These are phyloP conservation scores for human DNA, from an alignment of 2,113 vertebrate species.

Conservation along the genomic window GRCh38 chr6:76499501-76500000, in stretches of 20 bases:
- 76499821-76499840: background rate
- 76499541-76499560: background rate
- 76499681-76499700: background rate
- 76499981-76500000: background rate
- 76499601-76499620: background rate
- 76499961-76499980: background rate
- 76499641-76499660: background rate
- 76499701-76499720: background rate
- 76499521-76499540: background rate
- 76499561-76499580: background rate
- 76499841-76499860: background rate
- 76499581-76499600: background rate
- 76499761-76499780: background rate
- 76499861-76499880: constrained; percentile 24
- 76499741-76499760: constrained; percentile 37
- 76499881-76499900: constrained; percentile 58
- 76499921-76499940: background rate
- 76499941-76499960: background rate
- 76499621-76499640: background rate
- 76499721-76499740: background rate
- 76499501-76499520: background rate
- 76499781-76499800: background rate
- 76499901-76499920: constrained; percentile 31
- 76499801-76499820: background rate
- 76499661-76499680: background rate